These are phyloP conservation scores for Nebria ingens DNA, from an alignment of 1,140 invertebrate genomes.

Conservation along the genomic window DNA sequence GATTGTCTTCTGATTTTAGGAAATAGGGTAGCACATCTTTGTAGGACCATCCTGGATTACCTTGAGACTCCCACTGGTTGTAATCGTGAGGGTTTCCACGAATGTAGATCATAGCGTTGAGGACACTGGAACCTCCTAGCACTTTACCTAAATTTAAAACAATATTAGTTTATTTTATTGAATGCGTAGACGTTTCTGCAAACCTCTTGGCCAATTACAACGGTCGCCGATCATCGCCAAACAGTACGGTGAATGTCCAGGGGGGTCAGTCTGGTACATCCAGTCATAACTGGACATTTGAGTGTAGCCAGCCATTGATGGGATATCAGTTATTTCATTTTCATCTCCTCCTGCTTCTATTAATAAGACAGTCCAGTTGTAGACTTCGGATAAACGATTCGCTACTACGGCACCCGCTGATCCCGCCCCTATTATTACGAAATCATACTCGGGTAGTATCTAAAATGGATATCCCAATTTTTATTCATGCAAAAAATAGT, in stretches of 20 bases:
- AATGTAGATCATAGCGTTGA: constrained; percentile 94
- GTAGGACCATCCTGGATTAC: constrained; percentile 86
- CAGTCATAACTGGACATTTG: constrained; percentile 80
- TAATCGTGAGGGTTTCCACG: constrained; percentile 86
- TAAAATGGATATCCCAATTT: constrained; percentile 32
- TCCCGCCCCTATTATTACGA: constrained; percentile 79
- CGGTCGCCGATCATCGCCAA: constrained; percentile 72
- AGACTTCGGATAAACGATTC: constrained; percentile 69
- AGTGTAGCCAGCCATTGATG: constrained; percentile 60
- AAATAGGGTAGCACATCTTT: constrained; percentile 80
- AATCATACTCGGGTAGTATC: constrained; percentile 66
- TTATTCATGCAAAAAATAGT: background rate
- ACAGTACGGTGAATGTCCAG: constrained; percentile 60
- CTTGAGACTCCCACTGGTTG: constrained; percentile 78
- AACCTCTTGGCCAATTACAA: constrained; percentile 77
- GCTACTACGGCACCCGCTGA: constrained; percentile 89
- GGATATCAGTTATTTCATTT: constrained; percentile 68
- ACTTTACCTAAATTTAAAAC: constrained; percentile 46
- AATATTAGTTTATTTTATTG: constrained; percentile 1
- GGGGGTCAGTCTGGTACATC: constrained; percentile 84
- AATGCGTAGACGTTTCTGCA: background rate
- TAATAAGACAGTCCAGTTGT: constrained; percentile 68
- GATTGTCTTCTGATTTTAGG: constrained; percentile 77
- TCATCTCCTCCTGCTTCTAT: constrained; percentile 78
- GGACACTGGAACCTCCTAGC: constrained; percentile 83